Base-by-base conservation (phyloP, 2,888 invertebrate species). In the Nomada goodeniana region DNA sequence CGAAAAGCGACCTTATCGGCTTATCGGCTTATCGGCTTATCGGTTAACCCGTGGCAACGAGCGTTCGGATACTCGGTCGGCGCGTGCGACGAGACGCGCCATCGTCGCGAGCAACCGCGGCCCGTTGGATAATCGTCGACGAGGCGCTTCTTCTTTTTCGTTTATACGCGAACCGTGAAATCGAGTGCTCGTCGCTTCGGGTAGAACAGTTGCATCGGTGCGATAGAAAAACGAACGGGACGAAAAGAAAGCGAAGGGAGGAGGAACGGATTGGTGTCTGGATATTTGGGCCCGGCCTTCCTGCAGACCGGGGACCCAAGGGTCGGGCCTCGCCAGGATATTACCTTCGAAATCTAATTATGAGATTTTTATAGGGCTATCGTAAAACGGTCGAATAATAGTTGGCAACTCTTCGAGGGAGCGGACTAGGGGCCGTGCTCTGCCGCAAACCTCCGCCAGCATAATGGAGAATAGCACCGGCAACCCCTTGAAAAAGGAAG, bases 291-390 rank as follows among this genome's bases (percentile, higher is more conserved):
- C 50, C 69, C 59, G 76, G 53, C 68, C 83, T 77, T 81, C 20
- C 69, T 42, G 26, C 57, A 55, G 67, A 53, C 26, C 52, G 52
- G 61, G 20, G 61, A 23, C 68, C 52, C 44, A 47, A 78, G 67
- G 63, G 77, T 47, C 57, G 20, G 15, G 84, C 85, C 84, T 87
- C 88, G 89, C 85, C 89, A 90, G 92, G 91, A 92, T 92, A 92
- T 93, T 93, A 93, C 91, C 91, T 93, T 89, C 91, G 85, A 93
- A 93, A 93, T 93, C 93, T 93, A 93, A 93, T 93, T 93, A 93
- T 89, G 89, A 93, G 91, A 93, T 92, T 92, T 93, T 92, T 93
- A 93, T 93, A 93, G 92, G 91, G 92, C 93, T 90, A 93, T 93
- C 93, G 93, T 93, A 93, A 93, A 93, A 93, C 90, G 88, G 87